Percentiles rank a stretch among this genome's conserved stretches.
Evolutionary conservation across 2,797 vertebrate genomes (phyloP).

Genomic region (Tokudaia muenninki): DNA sequence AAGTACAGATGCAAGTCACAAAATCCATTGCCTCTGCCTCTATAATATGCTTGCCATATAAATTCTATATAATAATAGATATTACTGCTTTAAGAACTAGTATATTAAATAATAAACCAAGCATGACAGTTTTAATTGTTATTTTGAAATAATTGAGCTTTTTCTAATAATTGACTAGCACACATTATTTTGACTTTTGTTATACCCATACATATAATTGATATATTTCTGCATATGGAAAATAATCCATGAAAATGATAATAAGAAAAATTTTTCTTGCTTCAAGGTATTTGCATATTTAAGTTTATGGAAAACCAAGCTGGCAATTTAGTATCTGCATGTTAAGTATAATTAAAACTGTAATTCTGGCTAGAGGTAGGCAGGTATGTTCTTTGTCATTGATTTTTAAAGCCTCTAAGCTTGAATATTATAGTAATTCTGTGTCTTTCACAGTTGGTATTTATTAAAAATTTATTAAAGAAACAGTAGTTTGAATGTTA

Average conservation of each 20-base stretch:
- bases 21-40: not conserved
- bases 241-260: conserved; percentile 59
- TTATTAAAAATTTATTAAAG: conserved; percentile 22
- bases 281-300: not conserved
- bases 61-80: not conserved
- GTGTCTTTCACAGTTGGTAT: not conserved
- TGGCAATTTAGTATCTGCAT: not conserved
- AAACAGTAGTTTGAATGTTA: not conserved
- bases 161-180: conserved; percentile 11
- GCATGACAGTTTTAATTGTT: not conserved
- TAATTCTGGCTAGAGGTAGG: not conserved
- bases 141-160: conserved; percentile 30
- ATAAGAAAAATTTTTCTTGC: conserved; percentile 41
- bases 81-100: not conserved
- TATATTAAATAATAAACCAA: conserved; percentile 3
- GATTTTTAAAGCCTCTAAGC: conserved; percentile 9
- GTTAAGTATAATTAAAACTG: conserved; percentile 16
- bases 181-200: not conserved
- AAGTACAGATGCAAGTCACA: conserved; percentile 53
- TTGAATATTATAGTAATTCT: conserved; percentile 15
- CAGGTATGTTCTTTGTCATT: not conserved
- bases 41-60: not conserved
- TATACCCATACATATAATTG: not conserved
- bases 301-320: not conserved
- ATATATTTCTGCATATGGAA: conserved; percentile 5